phyloP scores from a whole-genome alignment of 2,113 vertebrate species.

The Mastomys natalensis region DNA sequence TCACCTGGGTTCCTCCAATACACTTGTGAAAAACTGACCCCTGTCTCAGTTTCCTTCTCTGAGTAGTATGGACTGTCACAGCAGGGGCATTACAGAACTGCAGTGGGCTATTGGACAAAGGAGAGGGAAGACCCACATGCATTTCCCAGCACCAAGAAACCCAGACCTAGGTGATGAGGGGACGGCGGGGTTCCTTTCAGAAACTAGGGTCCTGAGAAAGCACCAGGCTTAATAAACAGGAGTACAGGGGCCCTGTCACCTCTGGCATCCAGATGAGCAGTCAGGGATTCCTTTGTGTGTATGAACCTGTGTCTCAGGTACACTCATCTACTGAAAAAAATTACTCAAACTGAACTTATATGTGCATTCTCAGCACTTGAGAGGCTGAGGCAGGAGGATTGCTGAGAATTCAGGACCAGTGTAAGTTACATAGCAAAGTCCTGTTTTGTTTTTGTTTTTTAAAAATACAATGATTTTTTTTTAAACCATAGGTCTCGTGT shows the following conservation, averaged over 20 bases:
- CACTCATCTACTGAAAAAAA: rapidly evolving
- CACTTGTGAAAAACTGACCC: not conserved
- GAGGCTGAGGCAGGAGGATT: not conserved
- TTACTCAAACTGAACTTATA: not conserved
- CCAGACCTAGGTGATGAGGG: not conserved
- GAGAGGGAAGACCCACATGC: not conserved
- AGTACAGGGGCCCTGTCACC: too few relatives aligned
- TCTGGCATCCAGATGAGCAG: not conserved
- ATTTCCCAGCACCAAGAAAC: not conserved
- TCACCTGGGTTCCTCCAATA: not conserved
- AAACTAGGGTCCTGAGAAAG: not conserved
- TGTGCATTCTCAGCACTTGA: not conserved
- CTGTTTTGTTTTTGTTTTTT: too few relatives aligned
- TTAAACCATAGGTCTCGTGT: not conserved
- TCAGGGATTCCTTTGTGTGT: not conserved
- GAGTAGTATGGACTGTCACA: not conserved
- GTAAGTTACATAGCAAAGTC: not conserved
- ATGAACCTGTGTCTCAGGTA: not conserved
- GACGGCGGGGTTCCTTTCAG: not conserved
- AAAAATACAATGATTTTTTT: not conserved
- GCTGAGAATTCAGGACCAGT: not conserved
- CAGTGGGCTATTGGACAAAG: not conserved
- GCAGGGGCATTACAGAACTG: not conserved
- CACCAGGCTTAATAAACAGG: not conserved
- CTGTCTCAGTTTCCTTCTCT: not conserved